Percentiles rank a stretch among this genome's conserved stretches.
These are phyloP conservation scores for Lonchura striata DNA, from an alignment of 2,113 vertebrate genomes.

Conservation along the genomic window DNA sequence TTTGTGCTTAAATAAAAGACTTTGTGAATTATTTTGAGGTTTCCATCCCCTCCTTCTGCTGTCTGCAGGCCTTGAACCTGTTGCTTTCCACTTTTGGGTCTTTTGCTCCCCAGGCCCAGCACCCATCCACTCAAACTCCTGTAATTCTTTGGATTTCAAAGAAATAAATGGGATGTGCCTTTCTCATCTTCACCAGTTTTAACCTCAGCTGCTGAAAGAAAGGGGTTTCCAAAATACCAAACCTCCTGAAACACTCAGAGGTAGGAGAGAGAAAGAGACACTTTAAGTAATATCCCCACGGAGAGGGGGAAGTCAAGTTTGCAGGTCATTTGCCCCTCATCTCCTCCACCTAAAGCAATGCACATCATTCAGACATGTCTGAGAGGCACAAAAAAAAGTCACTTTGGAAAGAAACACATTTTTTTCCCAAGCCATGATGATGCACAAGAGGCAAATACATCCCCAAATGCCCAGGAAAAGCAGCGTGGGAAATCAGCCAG, in stretches of 20 bases:
- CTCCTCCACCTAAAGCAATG: not conserved
- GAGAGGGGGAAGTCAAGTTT: not conserved
- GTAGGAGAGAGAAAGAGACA: not conserved
- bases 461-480: not conserved
- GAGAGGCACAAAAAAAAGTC: not conserved
- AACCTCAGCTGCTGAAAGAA: not conserved
- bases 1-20: not conserved
- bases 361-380: not conserved
- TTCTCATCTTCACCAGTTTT: not conserved
- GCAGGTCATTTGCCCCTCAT: not conserved
- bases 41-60: not conserved
- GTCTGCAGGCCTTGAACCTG: not conserved
- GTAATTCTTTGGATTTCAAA: accelerated
- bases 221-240: not conserved
- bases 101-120: not conserved
- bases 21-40: not conserved
- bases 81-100: not conserved
- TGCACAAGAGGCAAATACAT: not conserved
- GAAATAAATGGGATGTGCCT: not conserved
- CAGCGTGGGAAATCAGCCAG: not conserved
- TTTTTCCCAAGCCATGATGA: not conserved
- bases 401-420: not conserved
- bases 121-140: not conserved
- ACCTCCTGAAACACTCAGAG: not conserved
- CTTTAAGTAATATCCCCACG: accelerated